Evolutionary conservation across 2,888 invertebrate species (phyloP).

Genomic region (Pasiphila rectangulata): DNA sequence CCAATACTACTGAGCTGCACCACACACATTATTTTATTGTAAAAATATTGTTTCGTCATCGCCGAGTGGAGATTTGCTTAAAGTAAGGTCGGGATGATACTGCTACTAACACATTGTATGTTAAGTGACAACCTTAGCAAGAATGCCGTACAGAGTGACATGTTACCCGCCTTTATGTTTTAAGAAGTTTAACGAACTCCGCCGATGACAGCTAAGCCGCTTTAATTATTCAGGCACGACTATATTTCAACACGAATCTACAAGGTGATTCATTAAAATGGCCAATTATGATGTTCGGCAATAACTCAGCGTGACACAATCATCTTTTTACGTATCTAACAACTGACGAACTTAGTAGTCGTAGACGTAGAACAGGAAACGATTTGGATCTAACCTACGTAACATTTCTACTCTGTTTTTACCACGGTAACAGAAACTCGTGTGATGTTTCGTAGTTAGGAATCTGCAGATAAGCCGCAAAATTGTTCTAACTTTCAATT

Average conservation of each 20-base stretch:
- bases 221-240: slow-evolving; percentile 30
- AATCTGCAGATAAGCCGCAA: too few relatives aligned
- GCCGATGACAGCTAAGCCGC: slow-evolving; percentile 31
- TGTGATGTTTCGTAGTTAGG: too few relatives aligned
- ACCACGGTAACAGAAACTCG: too few relatives aligned
- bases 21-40: slow-evolving; percentile 15
- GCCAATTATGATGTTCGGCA: slow-evolving; percentile 20
- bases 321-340: background rate
- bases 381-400: background rate
- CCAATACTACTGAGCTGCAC: slow-evolving; percentile 1
- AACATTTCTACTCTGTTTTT: too few relatives aligned
- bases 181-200: slow-evolving; percentile 33
- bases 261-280: slow-evolving; percentile 22
- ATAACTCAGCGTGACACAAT: slow-evolving; percentile 15
- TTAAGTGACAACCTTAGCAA: slow-evolving; percentile 55
- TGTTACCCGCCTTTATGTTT: slow-evolving; percentile 22
- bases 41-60: slow-evolving; percentile 16
- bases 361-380: background rate
- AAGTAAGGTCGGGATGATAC: slow-evolving; percentile 49
- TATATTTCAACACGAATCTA: slow-evolving; percentile 16
- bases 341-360: background rate
- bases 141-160: slow-evolving; percentile 34
- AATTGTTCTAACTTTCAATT: too few relatives aligned
- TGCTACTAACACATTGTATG: slow-evolving; percentile 77
- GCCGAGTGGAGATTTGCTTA: slow-evolving; percentile 31